Conservation (phyloP, 2,797 vertebrate species). For the Mionectes olivaceus region DNA sequence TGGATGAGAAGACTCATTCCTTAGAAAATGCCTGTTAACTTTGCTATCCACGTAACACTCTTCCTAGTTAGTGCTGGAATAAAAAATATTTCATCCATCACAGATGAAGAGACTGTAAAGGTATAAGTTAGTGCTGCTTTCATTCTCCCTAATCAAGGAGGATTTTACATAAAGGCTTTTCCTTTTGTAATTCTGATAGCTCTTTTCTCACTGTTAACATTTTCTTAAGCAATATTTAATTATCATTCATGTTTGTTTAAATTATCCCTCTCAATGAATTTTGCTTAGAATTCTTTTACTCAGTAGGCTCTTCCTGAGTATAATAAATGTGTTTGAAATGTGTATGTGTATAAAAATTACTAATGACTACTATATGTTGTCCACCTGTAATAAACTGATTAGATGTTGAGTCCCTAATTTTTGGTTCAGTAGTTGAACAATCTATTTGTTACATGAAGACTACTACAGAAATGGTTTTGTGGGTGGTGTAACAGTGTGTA, state of each 20-base stretch:
- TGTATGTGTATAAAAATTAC: background rate
- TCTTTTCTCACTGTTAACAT: background rate
- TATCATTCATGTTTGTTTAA: background rate
- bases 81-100: background rate
- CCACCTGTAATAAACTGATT: background rate
- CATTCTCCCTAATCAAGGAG: background rate
- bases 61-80: background rate
- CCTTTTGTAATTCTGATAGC: background rate
- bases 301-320: background rate
- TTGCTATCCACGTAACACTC: background rate
- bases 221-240: background rate
- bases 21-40: background rate
- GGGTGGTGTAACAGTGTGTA: background rate
- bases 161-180: background rate
- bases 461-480: background rate
- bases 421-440: background rate
- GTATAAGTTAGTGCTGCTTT: background rate
- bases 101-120: background rate
- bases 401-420: background rate
- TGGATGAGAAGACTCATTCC: background rate
- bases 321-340: background rate
- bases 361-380: background rate
- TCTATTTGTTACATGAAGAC: background rate
- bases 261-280: background rate
- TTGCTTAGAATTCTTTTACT: background rate